phyloP scores from a whole-genome alignment of 2,888 invertebrate genomes.

The Abrostola tripartita region DNA sequence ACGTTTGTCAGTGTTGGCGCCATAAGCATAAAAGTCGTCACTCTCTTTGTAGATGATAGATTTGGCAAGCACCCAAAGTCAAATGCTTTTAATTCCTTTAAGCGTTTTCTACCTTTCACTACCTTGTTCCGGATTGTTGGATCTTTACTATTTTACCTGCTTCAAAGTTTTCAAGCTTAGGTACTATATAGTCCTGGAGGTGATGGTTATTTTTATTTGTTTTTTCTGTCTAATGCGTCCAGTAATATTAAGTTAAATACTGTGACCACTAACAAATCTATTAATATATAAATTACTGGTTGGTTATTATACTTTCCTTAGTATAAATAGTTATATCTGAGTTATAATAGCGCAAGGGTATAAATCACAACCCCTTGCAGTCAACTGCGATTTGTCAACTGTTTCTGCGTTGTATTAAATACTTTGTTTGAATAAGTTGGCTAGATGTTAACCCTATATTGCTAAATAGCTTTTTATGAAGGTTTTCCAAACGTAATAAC shows the following conservation, averaged over 20 bases:
- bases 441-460: too few relatives aligned
- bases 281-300: constrained; percentile 48
- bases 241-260: too few relatives aligned
- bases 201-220: too few relatives aligned
- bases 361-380: constrained; percentile 59
- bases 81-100: constrained; percentile 1
- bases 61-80: background rate
- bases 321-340: constrained; percentile 37
- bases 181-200: too few relatives aligned
- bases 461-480: too few relatives aligned
- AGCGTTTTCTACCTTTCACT: background rate
- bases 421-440: background rate
- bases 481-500: too few relatives aligned
- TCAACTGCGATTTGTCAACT: constrained; percentile 56
- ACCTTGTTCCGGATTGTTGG: background rate
- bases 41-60: background rate
- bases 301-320: constrained; percentile 49
- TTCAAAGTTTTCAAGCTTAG: background rate
- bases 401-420: constrained; percentile 37
- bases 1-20: background rate
- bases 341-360: constrained; percentile 50
- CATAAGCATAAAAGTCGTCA: background rate
- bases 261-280: constrained; percentile 40
- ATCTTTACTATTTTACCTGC: background rate
- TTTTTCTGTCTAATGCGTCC: too few relatives aligned